These are phyloP conservation scores for Heteronetta atricapilla DNA, from an alignment of 2,113 vertebrate species.

Conservation along the genomic window DNA sequence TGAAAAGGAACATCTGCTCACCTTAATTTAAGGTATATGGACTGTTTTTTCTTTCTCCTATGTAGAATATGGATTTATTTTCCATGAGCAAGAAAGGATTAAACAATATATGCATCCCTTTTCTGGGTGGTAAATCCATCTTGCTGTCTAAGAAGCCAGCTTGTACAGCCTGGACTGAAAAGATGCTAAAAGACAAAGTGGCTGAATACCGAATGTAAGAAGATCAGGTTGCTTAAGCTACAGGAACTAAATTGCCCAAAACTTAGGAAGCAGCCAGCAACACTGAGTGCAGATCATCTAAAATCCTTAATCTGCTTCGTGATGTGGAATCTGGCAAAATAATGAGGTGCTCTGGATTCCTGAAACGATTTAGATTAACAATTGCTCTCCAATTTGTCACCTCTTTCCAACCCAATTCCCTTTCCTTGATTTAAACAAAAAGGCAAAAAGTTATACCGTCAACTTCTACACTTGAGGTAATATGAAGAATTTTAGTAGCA, in stretches of 20 bases:
- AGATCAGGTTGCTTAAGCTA: conserved; percentile 46
- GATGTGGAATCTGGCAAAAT: conserved; percentile 21
- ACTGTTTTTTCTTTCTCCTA: neutral
- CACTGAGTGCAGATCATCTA: neutral
- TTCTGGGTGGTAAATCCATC: conserved; percentile 39
- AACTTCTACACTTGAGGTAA: neutral
- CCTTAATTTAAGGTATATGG: neutral
- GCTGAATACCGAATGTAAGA: conserved; percentile 8
- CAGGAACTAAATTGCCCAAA: conserved; percentile 18
- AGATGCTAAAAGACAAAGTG: conserved; percentile 39
- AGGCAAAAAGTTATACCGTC: neutral
- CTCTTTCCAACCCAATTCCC: neutral
- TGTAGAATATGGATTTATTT: conserved; percentile 23
- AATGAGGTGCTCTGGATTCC: conserved; percentile 21
- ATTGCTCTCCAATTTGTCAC: neutral
- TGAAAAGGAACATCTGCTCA: neutral
- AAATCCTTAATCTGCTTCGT: conserved; percentile 35
- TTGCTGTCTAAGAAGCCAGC: conserved; percentile 19
- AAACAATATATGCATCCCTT: conserved; percentile 17
- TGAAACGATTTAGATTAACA: neutral
- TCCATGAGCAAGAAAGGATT: conserved; percentile 5
- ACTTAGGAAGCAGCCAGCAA: conserved; percentile 29
- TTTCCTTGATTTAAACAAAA: neutral
- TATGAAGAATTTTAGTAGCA: neutral
- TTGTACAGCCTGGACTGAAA: conserved; percentile 10